phyloP scores from a whole-genome alignment of 2,797 vertebrate genomes.

The Buceros bicornis region DNA sequence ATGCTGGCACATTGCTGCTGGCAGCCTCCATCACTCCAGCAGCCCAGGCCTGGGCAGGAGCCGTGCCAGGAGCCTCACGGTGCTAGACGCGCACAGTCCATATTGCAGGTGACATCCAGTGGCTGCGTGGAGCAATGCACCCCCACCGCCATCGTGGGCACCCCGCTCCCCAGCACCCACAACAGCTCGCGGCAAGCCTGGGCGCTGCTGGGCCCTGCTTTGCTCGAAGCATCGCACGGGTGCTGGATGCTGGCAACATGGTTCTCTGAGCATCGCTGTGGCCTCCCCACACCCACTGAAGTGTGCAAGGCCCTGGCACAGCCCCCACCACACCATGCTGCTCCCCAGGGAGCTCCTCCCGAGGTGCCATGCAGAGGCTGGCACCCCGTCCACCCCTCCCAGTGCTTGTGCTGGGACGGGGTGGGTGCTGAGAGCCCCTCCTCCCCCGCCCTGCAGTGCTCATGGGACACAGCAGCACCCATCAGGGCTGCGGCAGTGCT shows the following conservation, averaged over 20 bases:
- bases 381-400: too few relatives aligned
- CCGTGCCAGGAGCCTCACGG: not conserved
- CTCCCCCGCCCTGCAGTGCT: not conserved
- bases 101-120: conserved; percentile 48
- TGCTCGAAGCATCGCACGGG: rapidly evolving
- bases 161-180: not conserved
- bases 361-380: too few relatives aligned
- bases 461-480: rapidly evolving
- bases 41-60: not conserved
- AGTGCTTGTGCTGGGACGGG: rapidly evolving
- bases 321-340: not conserved
- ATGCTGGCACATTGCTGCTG: not conserved
- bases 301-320: not conserved
- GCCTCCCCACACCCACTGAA: not conserved
- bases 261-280: not conserved
- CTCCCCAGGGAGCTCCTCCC: not conserved
- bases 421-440: not conserved
- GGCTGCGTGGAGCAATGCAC: not conserved
- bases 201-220: not conserved
- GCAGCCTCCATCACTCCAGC: not conserved
- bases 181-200: rapidly evolving
- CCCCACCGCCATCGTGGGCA: rapidly evolving
- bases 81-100: not conserved
- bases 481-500: not conserved
- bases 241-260: rapidly evolving